Conservation (phyloP, 2,797 vertebrate genomes). For the Chloroceryle amazona region DNA sequence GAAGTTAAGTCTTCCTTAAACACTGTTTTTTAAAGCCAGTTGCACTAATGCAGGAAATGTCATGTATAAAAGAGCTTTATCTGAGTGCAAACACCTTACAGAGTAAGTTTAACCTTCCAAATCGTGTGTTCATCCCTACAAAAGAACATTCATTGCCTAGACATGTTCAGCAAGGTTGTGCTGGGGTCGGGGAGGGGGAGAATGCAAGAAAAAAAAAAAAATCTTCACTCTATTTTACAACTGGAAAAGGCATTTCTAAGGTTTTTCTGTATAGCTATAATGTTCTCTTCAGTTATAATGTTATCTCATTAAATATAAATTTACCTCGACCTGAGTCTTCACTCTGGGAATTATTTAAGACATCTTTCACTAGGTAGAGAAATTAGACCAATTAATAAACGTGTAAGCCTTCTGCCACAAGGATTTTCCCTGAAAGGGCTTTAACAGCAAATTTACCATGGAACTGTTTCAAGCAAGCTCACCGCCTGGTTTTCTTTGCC, state of each 20-base stretch:
- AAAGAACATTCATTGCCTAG: slow-evolving; percentile 19
- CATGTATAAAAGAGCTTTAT: slow-evolving; percentile 20
- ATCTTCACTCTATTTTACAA: background rate
- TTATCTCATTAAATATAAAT: background rate
- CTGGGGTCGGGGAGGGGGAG: background rate
- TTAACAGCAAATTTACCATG: background rate
- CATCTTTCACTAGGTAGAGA: background rate
- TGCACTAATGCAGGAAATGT: slow-evolving; percentile 14
- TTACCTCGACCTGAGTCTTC: background rate
- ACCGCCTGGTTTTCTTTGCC: background rate
- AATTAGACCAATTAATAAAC: slow-evolving; percentile 8
- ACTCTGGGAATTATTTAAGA: background rate
- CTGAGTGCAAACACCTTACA: slow-evolving; percentile 24
- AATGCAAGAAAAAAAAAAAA: background rate
- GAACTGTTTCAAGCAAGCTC: background rate
- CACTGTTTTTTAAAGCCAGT: background rate
- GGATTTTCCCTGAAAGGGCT: background rate
- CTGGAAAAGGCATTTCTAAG: background rate
- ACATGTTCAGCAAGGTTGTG: background rate
- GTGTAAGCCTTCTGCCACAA: background rate
- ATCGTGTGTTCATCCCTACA: background rate
- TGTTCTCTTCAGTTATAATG: rapidly evolving
- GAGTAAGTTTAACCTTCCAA: background rate
- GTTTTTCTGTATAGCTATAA: background rate
- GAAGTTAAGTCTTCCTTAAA: background rate